Conservation (phyloP, 2,113 vertebrate species). For the Clinocottus analis region DNA sequence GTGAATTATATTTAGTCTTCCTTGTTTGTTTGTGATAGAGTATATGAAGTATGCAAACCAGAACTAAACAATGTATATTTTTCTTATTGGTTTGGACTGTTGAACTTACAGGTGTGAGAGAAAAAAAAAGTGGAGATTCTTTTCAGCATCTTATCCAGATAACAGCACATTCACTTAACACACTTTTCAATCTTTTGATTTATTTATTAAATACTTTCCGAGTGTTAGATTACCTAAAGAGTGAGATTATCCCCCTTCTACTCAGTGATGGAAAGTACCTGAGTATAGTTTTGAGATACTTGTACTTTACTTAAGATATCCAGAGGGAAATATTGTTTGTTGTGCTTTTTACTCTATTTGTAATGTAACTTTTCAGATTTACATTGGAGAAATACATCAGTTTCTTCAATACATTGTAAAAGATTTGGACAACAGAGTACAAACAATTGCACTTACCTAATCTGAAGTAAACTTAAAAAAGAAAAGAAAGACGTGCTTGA, state of each 20-base stretch:
- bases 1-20: background rate
- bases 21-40: too few species aligned
- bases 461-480: too few species aligned
- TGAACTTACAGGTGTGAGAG: background rate
- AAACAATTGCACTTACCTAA: slow-evolving; percentile 15
- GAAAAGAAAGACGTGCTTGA: too few species aligned
- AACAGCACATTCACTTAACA: background rate
- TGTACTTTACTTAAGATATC: background rate
- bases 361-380: background rate
- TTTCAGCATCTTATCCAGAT: background rate
- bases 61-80: too few species aligned
- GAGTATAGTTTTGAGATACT: background rate
- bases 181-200: background rate
- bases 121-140: background rate
- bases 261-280: background rate
- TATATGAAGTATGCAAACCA: too few species aligned
- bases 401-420: background rate
- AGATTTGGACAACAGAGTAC: background rate
- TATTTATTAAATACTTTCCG: too few species aligned
- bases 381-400: background rate
- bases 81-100: too few species aligned
- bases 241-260: background rate
- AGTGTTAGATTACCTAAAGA: too few species aligned
- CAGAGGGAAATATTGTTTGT: background rate
- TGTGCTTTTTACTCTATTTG: background rate